phyloP scores from a whole-genome alignment of 2,888 invertebrate genomes.

The Drosophila atripex region DNA sequence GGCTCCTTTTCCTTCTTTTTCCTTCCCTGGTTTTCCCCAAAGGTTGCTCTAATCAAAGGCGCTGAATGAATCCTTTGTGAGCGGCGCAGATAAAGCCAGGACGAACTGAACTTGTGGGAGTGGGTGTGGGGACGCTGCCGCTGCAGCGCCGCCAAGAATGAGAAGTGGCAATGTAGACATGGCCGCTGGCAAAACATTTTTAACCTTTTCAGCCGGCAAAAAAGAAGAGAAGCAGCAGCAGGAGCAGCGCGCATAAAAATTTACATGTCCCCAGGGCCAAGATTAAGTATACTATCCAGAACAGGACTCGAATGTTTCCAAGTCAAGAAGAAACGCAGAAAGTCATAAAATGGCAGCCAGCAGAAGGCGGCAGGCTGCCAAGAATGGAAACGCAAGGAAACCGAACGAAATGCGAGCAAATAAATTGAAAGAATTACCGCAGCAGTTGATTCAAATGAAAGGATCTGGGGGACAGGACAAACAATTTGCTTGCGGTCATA shows the following conservation, averaged over 20 bases:
- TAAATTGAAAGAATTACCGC: slow-evolving; percentile 81
- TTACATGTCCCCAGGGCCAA: slow-evolving; percentile 81
- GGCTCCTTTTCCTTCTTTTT: slow-evolving; percentile 13
- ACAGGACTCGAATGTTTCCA: slow-evolving; percentile 4
- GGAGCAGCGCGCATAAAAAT: slow-evolving; percentile 74
- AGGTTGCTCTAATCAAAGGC: slow-evolving; percentile 80
- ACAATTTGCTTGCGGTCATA: slow-evolving; percentile 80
- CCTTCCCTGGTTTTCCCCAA: slow-evolving; percentile 48
- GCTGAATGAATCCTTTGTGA: slow-evolving; percentile 80
- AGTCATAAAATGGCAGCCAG: slow-evolving; percentile 65
- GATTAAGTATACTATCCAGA: slow-evolving; percentile 74
- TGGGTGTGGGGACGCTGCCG: background rate
- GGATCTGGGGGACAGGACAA: slow-evolving; percentile 65
- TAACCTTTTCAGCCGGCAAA: slow-evolving; percentile 66
- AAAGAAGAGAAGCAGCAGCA: slow-evolving; percentile 22
- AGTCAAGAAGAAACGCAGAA: slow-evolving; percentile 59
- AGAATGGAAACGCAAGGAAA: slow-evolving; percentile 37
- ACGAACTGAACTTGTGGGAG: slow-evolving; percentile 2
- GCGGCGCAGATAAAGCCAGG: slow-evolving; percentile 70
- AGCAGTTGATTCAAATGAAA: slow-evolving; percentile 80
- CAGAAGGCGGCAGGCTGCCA: slow-evolving; percentile 15
- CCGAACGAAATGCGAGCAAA: slow-evolving; percentile 63
- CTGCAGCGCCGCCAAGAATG: slow-evolving; percentile 47
- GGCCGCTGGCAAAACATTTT: slow-evolving; percentile 72
- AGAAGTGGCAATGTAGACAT: slow-evolving; percentile 78